Evolutionary conservation across 2,113 vertebrate genomes (phyloP).

Genomic region (Fukomys damarensis): DNA sequence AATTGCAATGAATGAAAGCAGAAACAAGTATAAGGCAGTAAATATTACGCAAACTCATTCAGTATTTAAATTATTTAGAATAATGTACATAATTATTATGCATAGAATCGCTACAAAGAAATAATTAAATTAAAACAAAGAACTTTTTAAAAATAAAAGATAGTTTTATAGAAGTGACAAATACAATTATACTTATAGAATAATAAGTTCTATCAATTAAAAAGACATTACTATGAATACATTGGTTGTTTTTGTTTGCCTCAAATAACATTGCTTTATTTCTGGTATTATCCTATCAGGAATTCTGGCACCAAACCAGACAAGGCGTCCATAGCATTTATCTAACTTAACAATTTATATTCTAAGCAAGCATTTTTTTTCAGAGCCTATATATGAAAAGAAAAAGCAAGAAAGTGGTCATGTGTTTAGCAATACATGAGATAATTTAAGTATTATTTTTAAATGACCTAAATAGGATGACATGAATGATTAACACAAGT

Average conservation of each 20-base stretch:
- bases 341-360: not conserved
- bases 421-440: not conserved
- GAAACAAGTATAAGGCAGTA: not conserved
- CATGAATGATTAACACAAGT: not conserved
- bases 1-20: slow-evolving; percentile 19
- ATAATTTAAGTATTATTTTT: not conserved
- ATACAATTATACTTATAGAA: not conserved
- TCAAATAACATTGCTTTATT: not conserved
- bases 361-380: not conserved
- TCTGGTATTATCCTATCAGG: not conserved
- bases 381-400: not conserved
- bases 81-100: not conserved
- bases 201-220: not conserved
- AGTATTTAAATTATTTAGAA: slow-evolving; percentile 25
- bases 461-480: not conserved
- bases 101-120: not conserved
- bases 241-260: not conserved
- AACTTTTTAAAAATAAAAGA: not conserved
- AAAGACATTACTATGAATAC: not conserved
- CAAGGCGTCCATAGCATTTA: not conserved
- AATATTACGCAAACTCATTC: not conserved
- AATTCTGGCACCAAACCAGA: not conserved
- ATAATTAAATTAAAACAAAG: slow-evolving; percentile 41
- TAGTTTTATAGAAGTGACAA: not conserved
- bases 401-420: not conserved